Evolutionary conservation across 1,140 invertebrate genomes (phyloP).

Genomic region (Trichonephila clavipes): DNA sequence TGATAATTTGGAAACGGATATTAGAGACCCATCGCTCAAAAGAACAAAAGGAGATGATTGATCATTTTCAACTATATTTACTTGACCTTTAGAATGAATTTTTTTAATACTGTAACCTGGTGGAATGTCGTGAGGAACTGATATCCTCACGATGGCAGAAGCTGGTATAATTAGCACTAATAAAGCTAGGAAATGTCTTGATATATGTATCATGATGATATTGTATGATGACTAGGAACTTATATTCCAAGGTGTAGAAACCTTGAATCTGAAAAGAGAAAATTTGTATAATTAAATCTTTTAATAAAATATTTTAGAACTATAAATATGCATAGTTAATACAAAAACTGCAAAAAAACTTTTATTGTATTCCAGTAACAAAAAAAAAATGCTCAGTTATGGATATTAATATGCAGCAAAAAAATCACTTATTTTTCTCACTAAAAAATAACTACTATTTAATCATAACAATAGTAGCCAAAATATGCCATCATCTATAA

Average conservation of each 20-base stretch:
- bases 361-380: too few species aligned
- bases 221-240: constrained; percentile 68
- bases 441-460: too few species aligned
- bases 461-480: too few species aligned
- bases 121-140: constrained; percentile 87
- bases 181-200: constrained; percentile 26
- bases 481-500: too few species aligned
- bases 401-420: too few species aligned
- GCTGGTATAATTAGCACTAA: constrained; percentile 44
- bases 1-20: constrained; percentile 91
- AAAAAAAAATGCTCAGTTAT: too few species aligned
- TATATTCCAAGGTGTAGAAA: constrained; percentile 25
- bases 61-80: constrained; percentile 65
- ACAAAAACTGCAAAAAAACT: too few species aligned
- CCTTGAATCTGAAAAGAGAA: constrained; percentile 29
- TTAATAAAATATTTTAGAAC: too few species aligned
- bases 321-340: background rate
- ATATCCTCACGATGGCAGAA: constrained; percentile 75
- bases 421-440: too few species aligned
- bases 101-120: constrained; percentile 91
- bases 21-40: constrained; percentile 91
- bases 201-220: constrained; percentile 58
- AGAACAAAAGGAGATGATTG: constrained; percentile 85
- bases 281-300: background rate
- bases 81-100: constrained; percentile 83